phyloP scores from a whole-genome alignment of 2,888 invertebrate species.

The Molorchus minor region DNA sequence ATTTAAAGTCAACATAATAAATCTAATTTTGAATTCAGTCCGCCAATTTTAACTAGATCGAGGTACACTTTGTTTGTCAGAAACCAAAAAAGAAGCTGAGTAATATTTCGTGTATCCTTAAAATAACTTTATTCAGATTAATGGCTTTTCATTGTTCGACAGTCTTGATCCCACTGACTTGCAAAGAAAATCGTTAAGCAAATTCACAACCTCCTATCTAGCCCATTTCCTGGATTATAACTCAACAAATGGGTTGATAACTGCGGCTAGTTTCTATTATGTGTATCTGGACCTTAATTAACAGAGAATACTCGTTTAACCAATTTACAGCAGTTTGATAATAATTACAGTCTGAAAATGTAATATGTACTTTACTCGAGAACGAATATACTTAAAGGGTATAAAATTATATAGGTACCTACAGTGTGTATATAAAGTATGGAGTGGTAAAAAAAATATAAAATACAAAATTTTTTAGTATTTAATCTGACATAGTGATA shows the following conservation, averaged over 20 bases:
- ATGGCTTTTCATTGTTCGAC: conserved; percentile 5
- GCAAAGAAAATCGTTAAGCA: conserved; percentile 10
- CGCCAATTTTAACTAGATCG: no score
- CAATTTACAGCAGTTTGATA: not conserved
- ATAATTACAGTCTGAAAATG: not conserved
- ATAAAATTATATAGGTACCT: no score
- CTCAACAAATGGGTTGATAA: no score
- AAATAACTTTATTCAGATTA: conserved; percentile 12
- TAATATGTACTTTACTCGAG: no score
- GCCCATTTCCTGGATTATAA: conserved; percentile 9
- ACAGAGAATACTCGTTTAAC: not conserved
- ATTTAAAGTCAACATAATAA: no score
- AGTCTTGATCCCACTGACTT: not conserved
- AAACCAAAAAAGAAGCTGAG: conserved; percentile 2
- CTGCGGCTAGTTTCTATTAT: not conserved
- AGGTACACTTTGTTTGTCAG: no score
- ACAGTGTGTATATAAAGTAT: no score
- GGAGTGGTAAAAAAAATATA: no score
- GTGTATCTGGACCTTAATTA: conserved; percentile 1
- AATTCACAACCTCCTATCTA: conserved; percentile 1
- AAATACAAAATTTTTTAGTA: no score
- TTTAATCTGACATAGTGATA: no score
- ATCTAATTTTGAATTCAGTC: no score
- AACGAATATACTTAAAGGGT: no score
- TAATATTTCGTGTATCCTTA: conserved; percentile 10